Percentiles rank a stretch among this genome's conserved stretches.
Conservation (phyloP, 2,888 invertebrate species). For the Pemphredon lugubris region DNA sequence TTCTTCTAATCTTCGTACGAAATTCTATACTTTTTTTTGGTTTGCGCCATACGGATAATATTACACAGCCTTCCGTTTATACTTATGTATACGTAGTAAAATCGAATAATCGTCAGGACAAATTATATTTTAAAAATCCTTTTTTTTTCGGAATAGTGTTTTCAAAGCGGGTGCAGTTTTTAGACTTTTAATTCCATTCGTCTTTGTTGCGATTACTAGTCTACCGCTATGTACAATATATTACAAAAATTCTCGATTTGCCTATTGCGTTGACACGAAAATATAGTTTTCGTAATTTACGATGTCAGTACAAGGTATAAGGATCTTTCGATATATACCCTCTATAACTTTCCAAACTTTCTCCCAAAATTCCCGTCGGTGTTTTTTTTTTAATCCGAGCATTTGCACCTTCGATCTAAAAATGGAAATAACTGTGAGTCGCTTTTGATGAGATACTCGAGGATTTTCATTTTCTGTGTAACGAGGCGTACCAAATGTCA, state of each 20-base stretch:
- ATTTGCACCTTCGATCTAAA: no score
- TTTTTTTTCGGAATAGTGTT: neutral
- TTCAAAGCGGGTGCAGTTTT: constrained; percentile 13
- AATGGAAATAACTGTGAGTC: no score
- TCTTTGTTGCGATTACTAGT: constrained; percentile 50
- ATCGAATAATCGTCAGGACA: constrained; percentile 19
- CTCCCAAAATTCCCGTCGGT: no score
- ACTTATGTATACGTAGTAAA: constrained; percentile 15
- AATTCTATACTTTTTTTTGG: constrained; percentile 15
- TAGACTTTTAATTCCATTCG: constrained; percentile 17
- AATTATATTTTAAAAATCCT: no score
- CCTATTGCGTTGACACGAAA: constrained; percentile 13
- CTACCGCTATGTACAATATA: constrained; percentile 79
- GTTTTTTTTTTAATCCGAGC: no score
- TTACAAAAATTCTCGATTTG: constrained; percentile 75
- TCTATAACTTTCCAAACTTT: no score
- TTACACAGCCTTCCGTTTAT: constrained; percentile 48
- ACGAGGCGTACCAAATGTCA: no score
- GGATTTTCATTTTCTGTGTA: no score
- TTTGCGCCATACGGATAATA: no score
- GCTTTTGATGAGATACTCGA: no score
- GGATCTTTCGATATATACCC: no score
- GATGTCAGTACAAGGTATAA: no score
- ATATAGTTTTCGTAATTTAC: constrained; percentile 2
- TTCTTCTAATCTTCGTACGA: constrained; percentile 5